Evolutionary conservation across 2,113 vertebrate genomes (phyloP).

Genomic region (Saimiri boliviensis): DNA sequence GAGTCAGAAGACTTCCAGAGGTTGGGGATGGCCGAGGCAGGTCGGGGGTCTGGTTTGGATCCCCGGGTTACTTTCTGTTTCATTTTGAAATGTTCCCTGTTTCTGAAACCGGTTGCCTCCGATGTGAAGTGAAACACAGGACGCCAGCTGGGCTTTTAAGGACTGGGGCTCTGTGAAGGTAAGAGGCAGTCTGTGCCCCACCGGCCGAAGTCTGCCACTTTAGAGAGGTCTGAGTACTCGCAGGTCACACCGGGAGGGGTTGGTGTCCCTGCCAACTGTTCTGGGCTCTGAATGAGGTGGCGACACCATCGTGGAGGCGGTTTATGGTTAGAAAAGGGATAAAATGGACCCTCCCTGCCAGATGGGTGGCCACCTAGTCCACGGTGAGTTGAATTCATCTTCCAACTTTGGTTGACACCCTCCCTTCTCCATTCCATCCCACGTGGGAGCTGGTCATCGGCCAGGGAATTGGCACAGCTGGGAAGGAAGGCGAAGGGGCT

Average conservation of each 20-base stretch:
- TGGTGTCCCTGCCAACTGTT: not conserved
- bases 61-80: slow-evolving; percentile 48
- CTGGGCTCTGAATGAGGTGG: slow-evolving; percentile 8
- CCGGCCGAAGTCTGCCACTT: fast-evolving
- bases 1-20: not conserved
- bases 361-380: slow-evolving; percentile 37
- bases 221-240: fast-evolving
- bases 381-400: slow-evolving; percentile 33
- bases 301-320: slow-evolving; percentile 2
- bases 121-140: not conserved
- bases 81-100: slow-evolving; percentile 46
- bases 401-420: slow-evolving; percentile 15
- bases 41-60: slow-evolving; percentile 29
- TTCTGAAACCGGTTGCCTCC: slow-evolving; percentile 15
- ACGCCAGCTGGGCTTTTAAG: slow-evolving; percentile 47
- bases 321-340: not conserved
- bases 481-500: slow-evolving; percentile 59
- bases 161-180: slow-evolving; percentile 50
- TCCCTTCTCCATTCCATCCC: not conserved
- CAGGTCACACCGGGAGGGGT: not conserved
- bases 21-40: not conserved
- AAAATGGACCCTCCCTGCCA: not conserved
- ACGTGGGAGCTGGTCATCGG: slow-evolving; percentile 9
- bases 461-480: slow-evolving; percentile 60
- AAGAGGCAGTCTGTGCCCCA: not conserved